A percentile compares a stretch with the other conserved stretches of the same genome.
phyloP scores from a whole-genome alignment of 1,140 invertebrate species.

The Rhopalosiphum padi region DNA sequence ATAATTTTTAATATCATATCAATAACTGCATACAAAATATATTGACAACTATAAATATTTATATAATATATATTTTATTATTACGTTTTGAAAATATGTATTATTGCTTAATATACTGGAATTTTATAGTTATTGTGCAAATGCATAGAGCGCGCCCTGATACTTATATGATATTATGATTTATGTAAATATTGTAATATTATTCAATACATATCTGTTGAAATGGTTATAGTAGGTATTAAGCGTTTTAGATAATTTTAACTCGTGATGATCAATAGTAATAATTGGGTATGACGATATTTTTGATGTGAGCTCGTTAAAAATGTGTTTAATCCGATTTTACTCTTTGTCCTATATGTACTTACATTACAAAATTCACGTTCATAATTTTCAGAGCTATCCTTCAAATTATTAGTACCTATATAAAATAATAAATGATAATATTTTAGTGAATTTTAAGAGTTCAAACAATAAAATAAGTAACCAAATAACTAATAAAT shows the following conservation, averaged over 20 bases:
- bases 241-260: neutral
- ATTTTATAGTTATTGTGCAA: neutral
- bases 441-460: too few species aligned
- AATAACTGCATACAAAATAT: neutral
- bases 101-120: neutral
- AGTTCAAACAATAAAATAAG: too few species aligned
- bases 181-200: neutral
- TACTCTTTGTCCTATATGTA: neutral
- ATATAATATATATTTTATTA: too few species aligned
- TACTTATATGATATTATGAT: neutral
- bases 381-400: neutral
- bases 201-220: neutral
- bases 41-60: too few species aligned
- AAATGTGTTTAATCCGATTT: neutral
- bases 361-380: neutral
- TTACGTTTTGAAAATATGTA: neutral
- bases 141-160: neutral
- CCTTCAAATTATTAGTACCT: too few species aligned
- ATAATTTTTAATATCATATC: neutral
- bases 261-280: neutral
- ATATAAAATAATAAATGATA: too few species aligned
- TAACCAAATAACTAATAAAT: too few species aligned
- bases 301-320: neutral
- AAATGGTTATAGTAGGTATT: too few species aligned
- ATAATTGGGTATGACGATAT: neutral